phyloP scores from a whole-genome alignment of 2,113 vertebrate genomes.

The Platysteira castanea region DNA sequence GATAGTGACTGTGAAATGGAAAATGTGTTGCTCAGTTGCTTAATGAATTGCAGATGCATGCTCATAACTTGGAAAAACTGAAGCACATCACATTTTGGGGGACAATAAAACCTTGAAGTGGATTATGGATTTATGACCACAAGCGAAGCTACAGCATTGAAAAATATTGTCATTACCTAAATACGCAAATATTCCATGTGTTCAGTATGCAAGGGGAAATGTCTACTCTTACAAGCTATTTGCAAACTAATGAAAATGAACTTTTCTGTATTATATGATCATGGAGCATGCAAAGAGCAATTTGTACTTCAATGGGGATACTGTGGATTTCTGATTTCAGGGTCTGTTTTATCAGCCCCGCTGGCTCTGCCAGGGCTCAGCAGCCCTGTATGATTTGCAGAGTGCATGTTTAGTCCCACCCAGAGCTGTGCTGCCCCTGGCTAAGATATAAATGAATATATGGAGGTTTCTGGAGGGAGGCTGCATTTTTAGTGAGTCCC shows the following conservation, averaged over 20 bases:
- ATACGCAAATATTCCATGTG: constrained; percentile 28
- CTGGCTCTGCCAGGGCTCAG: background rate
- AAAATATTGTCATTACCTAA: constrained; percentile 7
- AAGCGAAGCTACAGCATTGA: background rate
- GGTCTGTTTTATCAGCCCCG: background rate
- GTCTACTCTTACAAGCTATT: background rate
- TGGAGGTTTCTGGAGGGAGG: background rate
- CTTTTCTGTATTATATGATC: background rate
- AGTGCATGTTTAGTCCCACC: background rate
- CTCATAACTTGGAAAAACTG: background rate
- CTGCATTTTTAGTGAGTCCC: background rate
- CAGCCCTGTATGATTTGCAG: background rate
- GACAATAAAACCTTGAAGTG: background rate
- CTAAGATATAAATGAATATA: background rate
- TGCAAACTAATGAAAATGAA: constrained; percentile 39
- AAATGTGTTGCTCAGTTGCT: background rate
- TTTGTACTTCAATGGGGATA: background rate
- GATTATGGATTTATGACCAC: background rate
- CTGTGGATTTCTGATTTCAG: background rate
- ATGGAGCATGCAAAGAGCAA: background rate
- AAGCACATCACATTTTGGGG: background rate
- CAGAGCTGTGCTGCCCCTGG: background rate
- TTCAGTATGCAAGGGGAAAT: background rate
- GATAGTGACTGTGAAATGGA: constrained; percentile 5
- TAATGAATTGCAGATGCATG: constrained; percentile 32